These are phyloP conservation scores for Monodelphis domestica DNA, from an alignment of 2,797 vertebrate species.

Conservation along the genomic window DNA sequence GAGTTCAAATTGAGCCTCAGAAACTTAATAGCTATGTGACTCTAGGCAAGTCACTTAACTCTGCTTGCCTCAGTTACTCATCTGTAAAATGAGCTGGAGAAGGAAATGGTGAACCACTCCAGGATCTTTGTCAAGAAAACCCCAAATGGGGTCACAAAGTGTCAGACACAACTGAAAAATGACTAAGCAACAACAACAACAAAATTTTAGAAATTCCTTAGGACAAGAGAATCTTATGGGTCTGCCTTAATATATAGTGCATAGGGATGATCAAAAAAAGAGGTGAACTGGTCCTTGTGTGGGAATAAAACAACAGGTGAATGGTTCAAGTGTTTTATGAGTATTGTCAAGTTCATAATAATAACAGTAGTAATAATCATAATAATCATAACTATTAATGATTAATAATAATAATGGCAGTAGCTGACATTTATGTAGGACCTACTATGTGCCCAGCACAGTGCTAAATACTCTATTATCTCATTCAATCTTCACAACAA, in stretches of 20 bases:
- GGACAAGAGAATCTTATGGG: constrained; percentile 25
- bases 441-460: background rate
- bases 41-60: too few relatives aligned
- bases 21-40: too few relatives aligned
- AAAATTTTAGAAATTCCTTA: constrained; percentile 49
- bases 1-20: too few relatives aligned
- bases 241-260: constrained; percentile 41
- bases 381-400: too few relatives aligned
- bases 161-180: too few relatives aligned
- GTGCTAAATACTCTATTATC: background rate
- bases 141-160: too few relatives aligned
- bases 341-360: background rate
- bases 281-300: background rate
- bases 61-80: too few relatives aligned
- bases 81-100: too few relatives aligned
- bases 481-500: background rate
- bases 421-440: background rate
- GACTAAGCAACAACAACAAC: too few relatives aligned
- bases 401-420: background rate
- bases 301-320: background rate
- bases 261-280: background rate
- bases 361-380: background rate
- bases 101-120: too few relatives aligned
- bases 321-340: background rate
- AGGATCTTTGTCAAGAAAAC: too few relatives aligned